A percentile compares a stretch with the other conserved stretches of the same genome.
These are phyloP conservation scores for Oreochromis grahami DNA, from an alignment of 2,797 vertebrate genomes.

Conservation along the genomic window DNA sequence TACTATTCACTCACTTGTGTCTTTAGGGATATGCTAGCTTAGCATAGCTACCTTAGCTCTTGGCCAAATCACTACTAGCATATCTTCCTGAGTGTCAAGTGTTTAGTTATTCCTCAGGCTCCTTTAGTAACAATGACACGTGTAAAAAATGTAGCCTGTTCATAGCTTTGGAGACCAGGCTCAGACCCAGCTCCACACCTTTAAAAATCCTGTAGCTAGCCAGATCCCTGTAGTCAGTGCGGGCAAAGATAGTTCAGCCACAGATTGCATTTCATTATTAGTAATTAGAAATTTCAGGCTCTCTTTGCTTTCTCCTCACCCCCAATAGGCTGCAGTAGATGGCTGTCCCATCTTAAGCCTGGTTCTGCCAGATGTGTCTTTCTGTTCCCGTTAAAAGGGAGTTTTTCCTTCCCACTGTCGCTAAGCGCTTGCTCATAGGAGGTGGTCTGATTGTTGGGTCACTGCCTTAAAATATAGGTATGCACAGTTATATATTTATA, in stretches of 20 bases:
- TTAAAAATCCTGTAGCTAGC: background rate
- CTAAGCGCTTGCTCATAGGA: background rate
- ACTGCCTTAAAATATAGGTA: background rate
- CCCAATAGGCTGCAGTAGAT: background rate
- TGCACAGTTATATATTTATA: background rate
- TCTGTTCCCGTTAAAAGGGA: background rate
- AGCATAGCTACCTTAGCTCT: background rate
- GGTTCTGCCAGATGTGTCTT: background rate
- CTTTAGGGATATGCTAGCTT: background rate
- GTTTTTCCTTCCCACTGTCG: background rate
- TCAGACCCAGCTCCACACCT: background rate
- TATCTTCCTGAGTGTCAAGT: background rate
- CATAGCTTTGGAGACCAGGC: background rate
- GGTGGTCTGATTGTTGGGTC: background rate
- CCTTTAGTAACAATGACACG: background rate
- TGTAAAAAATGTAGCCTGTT: background rate
- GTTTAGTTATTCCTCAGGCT: background rate
- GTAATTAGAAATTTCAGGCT: background rate
- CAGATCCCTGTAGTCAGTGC: background rate
- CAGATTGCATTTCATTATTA: background rate
- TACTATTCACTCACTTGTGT: background rate
- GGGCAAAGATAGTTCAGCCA: background rate
- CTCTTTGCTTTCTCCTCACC: background rate
- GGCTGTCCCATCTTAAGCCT: background rate
- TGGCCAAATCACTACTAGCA: background rate